Base-by-base conservation (phyloP, 2,888 invertebrate species). In the Lepas anatifera region DNA sequence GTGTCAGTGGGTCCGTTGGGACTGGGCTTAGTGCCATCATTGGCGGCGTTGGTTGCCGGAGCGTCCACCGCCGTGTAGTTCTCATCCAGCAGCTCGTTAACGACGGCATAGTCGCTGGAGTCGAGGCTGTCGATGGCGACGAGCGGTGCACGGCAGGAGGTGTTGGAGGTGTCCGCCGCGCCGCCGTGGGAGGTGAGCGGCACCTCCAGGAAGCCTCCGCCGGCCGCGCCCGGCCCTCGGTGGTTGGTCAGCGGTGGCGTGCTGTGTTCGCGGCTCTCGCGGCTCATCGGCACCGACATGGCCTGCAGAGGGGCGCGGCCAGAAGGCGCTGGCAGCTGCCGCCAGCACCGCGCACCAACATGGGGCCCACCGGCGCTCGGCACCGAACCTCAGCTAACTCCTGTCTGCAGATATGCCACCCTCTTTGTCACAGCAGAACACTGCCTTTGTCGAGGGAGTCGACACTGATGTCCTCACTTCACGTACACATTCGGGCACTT, bases 1-100 rank as follows among this genome's bases (percentile, higher is more conserved):
- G 58, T 58, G 58, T 58, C 58, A 18, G 58, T 58, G 29, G 58
- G 58, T 3, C 58, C 58, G 58, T 58, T 58, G 8, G 58, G 58
- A 22, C 58, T 58, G 35, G 58, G 58, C 58, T 22, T 58, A 35
- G 58, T 25, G 10, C 16, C 58, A 35, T 35, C 58, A 22, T 22
- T 35, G 35, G 22, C 16, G 39, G 8, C 58, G 32, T 6, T 25
- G 48, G 18, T 35, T 29, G 32, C 22, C 22, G 32, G 3, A 3
- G 22, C 58, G 22, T 58, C 58, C 35, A 25, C 35, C 22, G 22
- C 16, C 58, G 58, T 58, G 35, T 18, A 58, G 58, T 32, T 58
- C 35, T 58, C 58, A 22, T 58, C 58, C 18, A 58, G 58, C 58
- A 58, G 58, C 35, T 58, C 58, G 29, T 58, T 58, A 7, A 58